These are phyloP conservation scores for Papilio glaucus DNA, from an alignment of 1,140 invertebrate genomes.

Conservation along the genomic window DNA sequence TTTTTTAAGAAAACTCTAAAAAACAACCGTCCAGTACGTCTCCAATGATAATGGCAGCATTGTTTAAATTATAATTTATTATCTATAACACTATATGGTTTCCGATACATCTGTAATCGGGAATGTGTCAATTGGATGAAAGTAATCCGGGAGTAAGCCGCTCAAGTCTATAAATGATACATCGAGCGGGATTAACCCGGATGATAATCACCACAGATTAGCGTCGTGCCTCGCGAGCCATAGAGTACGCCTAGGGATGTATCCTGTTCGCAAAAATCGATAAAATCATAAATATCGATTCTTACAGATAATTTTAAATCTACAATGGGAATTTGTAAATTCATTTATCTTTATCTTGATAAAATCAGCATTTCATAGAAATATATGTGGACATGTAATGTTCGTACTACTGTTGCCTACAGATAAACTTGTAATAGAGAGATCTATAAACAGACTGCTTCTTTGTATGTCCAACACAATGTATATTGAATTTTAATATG, in stretches of 20 bases:
- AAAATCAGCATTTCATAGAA: background rate
- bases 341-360: conserved; percentile 1
- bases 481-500: conserved; percentile 3
- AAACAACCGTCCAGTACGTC: background rate
- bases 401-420: too few relatives aligned
- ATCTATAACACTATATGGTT: background rate
- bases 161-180: conserved; percentile 12
- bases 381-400: background rate
- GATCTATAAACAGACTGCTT: background rate
- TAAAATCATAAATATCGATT: background rate
- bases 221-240: background rate
- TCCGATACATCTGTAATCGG: conserved; percentile 8
- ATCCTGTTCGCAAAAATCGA: background rate
- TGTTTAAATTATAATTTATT: background rate
- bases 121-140: conserved; percentile 24
- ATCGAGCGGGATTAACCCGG: conserved; percentile 28
- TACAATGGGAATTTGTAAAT: background rate
- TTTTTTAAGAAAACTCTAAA: too few relatives aligned
- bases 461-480: background rate
- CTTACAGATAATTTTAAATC: background rate
- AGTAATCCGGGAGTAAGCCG: conserved; percentile 8
- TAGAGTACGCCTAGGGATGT: conserved; percentile 13
- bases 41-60: background rate
- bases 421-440: too few relatives aligned
- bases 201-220: conserved; percentile 26